Base-by-base conservation (phyloP, 2,888 invertebrate genomes). In the Chorisops tibialis region DNA sequence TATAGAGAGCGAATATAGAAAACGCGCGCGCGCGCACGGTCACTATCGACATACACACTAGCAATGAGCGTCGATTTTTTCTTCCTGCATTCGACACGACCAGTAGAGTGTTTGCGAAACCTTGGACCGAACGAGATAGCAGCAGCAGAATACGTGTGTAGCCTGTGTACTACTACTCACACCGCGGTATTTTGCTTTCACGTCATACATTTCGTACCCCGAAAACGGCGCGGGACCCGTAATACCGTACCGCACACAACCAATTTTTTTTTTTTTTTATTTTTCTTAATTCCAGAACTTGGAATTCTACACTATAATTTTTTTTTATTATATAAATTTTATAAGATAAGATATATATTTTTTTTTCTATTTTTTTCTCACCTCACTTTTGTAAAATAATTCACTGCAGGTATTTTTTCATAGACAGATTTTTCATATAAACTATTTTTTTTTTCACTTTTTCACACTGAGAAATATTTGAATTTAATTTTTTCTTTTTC, bases 321-420 rank as follows among this genome's bases (percentile, higher is more conserved):
- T 63, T 66, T 63, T 22, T 58, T 62, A 67, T 61, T 63, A 45
- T 56, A 59, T 24, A 22, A 39, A 48, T 59, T 59, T 21, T 50
- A 66, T 69, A 71, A 68, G 69, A 71, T 72, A 71, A 71, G 56
- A 60, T 63, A 61, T 59, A 59, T 63, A 60, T 65, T 66, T 64
- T 63, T 65, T 52, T 60, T 12, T 62, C 50, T 63, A n/a, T 43
- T 63, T 62, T 63, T 59, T 67, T 56, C 64, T 63, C 65, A 50
- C 63, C 62, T 64, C 62, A 59, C 65, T 62, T 66, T 59, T 63
- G 49, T 45, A 52, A 39, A 41, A 14, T 39, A 39, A 48, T 50
- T 56, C 56, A 62, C 49, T 56, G 56, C 54, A 41, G 56, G 49
- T 24, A 58, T 22, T 50, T 39, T 62, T 41, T 45, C 24, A 47